Percentiles rank a stretch among this genome's conserved stretches.
Conservation (phyloP, 2,888 invertebrate genomes). For the Serrognathus titanus region DNA sequence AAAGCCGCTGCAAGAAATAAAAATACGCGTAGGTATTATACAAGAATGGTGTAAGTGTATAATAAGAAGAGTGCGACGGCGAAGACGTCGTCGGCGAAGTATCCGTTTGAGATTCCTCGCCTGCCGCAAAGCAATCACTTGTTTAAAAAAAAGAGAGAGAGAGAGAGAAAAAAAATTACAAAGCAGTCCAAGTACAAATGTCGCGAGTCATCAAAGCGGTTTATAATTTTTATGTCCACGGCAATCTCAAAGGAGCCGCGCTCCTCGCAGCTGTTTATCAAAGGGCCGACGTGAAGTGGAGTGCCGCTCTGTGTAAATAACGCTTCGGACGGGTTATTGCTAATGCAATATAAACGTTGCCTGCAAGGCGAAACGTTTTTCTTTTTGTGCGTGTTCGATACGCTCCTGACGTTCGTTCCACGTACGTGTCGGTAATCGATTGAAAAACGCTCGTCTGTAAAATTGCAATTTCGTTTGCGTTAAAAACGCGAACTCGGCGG, state of each 20-base stretch:
- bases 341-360: too few species aligned
- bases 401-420: too few species aligned
- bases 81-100: background rate
- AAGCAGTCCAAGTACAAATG: conserved; percentile 17
- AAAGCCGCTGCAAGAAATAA: too few species aligned
- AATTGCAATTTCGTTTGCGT: too few species aligned
- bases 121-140: conserved; percentile 1
- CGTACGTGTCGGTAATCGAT: too few species aligned
- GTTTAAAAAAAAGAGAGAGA: background rate
- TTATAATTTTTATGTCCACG: conserved; percentile 32
- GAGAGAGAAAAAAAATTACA: conserved; percentile 14
- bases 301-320: conserved; percentile 1
- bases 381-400: too few species aligned
- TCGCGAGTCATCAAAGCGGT: conserved; percentile 30
- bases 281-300: conserved; percentile 12
- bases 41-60: too few species aligned
- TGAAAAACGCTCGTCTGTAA: too few species aligned
- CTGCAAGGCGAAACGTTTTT: too few species aligned
- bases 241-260: conserved; percentile 31
- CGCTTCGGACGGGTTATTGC: too few species aligned
- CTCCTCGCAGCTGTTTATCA: conserved; percentile 16
- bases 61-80: background rate
- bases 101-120: conserved; percentile 3
- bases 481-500: too few species aligned
- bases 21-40: too few species aligned